phyloP scores from a whole-genome alignment of 2,888 invertebrate species.

The Carterocephalus palaemon region DNA sequence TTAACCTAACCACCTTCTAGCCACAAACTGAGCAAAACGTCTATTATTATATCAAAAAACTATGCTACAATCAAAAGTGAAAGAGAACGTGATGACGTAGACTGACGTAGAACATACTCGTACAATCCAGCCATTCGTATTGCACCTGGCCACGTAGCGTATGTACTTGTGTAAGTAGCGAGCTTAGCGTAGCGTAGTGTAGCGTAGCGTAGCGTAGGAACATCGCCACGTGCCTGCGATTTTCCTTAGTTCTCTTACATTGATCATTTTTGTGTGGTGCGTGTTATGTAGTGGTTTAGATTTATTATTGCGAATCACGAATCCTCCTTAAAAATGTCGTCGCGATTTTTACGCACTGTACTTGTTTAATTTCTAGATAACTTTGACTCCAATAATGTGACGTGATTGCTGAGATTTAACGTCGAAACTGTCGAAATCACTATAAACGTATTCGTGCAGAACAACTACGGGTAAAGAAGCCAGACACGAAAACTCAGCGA shows the following conservation, averaged over 20 bases:
- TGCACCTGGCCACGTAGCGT: no score
- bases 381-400: conserved; percentile 21
- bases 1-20: no score
- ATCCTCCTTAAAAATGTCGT: conserved; percentile 37
- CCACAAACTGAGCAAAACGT: no score
- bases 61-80: no score
- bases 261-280: conserved; percentile 18
- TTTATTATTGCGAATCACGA: conserved; percentile 32
- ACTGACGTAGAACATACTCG: no score
- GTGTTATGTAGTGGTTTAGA: conserved; percentile 18
- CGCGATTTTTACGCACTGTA: conserved; percentile 30
- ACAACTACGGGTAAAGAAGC: conserved; percentile 21
- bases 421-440: conserved; percentile 20
- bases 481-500: conserved; percentile 9
- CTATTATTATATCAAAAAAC: no score
- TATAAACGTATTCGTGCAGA: conserved; percentile 18
- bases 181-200: no score
- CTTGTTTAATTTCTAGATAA: conserved; percentile 22
- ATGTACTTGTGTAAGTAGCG: no score
- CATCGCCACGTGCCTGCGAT: no score
- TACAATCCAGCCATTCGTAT: no score
- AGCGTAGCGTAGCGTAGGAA: no score
- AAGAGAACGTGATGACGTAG: no score
- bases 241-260: conserved; percentile 9
- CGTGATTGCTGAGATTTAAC: conserved; percentile 24